A percentile compares a stretch with the other conserved stretches of the same genome.
Evolutionary conservation across 2,888 invertebrate genomes (phyloP).

Genomic region (Acheta domesticus): DNA sequence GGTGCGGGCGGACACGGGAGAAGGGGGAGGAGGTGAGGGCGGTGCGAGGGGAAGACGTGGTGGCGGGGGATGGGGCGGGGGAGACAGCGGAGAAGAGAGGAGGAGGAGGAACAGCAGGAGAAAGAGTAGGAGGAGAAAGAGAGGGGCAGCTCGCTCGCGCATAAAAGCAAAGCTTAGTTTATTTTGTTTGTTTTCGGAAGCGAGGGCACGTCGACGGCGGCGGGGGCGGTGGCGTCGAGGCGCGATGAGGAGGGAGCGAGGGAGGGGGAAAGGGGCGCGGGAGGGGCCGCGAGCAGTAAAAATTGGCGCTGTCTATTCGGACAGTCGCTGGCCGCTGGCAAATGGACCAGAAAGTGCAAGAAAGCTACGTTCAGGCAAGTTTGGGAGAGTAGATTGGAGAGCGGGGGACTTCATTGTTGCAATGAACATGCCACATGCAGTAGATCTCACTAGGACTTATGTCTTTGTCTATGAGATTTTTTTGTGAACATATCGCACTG

Average conservation of each 20-base stretch:
- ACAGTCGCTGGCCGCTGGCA: constrained; percentile 32
- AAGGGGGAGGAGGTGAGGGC: background rate
- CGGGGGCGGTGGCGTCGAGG: constrained; percentile 30
- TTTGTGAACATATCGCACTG: too few relatives aligned
- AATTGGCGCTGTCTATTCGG: too few relatives aligned
- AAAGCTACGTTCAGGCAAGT: background rate
- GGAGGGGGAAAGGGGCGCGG: constrained; percentile 38
- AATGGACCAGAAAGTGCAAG: constrained; percentile 34
- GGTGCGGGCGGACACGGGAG: constrained; percentile 37
- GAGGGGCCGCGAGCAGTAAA: background rate
- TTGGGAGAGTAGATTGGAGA: too few relatives aligned
- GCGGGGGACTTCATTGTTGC: too few relatives aligned
- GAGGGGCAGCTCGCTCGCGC: background rate
- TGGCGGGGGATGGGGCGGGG: background rate
- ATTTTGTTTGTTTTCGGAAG: too few relatives aligned
- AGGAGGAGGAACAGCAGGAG: background rate
- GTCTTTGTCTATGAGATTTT: too few relatives aligned
- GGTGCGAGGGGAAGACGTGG: background rate
- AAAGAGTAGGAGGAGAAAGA: background rate
- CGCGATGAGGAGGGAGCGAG: constrained; percentile 43
- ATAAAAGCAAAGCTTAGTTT: too few relatives aligned
- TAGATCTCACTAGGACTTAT: too few relatives aligned
- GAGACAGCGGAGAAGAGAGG: background rate
- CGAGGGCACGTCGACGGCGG: too few relatives aligned
- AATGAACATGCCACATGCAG: too few relatives aligned